Evolutionary conservation across 2,888 invertebrate species (phyloP).

Genomic region (Drosophila maculinotata): DNA sequence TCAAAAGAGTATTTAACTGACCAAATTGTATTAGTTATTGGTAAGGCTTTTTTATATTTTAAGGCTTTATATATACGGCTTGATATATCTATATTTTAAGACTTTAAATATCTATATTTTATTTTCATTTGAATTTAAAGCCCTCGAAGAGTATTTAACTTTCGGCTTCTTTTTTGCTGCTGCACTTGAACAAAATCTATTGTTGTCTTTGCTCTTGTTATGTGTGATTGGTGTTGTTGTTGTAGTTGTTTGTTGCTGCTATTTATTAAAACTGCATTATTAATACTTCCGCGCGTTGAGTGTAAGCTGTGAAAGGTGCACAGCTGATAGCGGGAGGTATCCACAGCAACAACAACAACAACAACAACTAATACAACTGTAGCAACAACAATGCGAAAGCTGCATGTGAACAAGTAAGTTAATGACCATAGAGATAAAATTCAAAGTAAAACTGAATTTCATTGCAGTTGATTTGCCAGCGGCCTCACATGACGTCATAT

Average conservation of each 20-base stretch:
- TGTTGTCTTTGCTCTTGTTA: conserved; percentile 41
- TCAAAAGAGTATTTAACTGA: too few relatives aligned
- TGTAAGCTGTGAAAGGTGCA: conserved; percentile 40
- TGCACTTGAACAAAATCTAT: conserved; percentile 38
- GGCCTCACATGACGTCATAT: conserved; percentile 59
- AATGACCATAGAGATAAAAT: conserved; percentile 58
- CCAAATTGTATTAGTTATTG: too few relatives aligned
- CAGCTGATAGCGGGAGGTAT: conserved; percentile 45
- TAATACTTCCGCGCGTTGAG: conserved; percentile 65
- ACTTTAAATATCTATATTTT: too few relatives aligned
- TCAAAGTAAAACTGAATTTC: conserved; percentile 59
- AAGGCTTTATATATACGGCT: too few relatives aligned
- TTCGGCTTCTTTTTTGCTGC: conserved; percentile 3
- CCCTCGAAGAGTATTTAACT: conserved; percentile 21
- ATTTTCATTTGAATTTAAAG: too few relatives aligned
- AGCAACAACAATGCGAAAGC: conserved; percentile 36
- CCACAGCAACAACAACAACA: conserved; percentile 12
- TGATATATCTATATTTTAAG: too few relatives aligned
- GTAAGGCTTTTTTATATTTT: too few relatives aligned
- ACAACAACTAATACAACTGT: conserved; percentile 14
- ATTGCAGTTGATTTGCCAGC: conserved; percentile 48
- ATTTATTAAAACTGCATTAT: conserved; percentile 69
- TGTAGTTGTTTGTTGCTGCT: conserved; percentile 13
- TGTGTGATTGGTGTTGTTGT: conserved; percentile 21
- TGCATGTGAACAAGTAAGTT: conserved; percentile 63